These are phyloP conservation scores for Mythimna loreyi DNA, from an alignment of 2,888 invertebrate genomes.

Conservation along the genomic window DNA sequence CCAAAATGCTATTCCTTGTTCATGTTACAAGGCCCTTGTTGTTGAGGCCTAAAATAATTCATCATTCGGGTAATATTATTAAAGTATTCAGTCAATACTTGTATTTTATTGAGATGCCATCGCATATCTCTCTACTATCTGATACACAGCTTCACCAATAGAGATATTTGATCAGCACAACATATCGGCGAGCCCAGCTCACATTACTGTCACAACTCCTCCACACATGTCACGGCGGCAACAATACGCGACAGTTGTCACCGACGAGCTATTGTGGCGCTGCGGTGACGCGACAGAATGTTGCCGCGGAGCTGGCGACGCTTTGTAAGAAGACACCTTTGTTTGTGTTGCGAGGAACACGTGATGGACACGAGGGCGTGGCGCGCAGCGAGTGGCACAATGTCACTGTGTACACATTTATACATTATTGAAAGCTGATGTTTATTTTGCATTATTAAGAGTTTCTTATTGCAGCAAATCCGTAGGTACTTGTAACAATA, in stretches of 20 bases:
- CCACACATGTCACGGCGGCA: constrained; percentile 11
- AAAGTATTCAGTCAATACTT: not conserved
- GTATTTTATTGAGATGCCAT: not conserved
- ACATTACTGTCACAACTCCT: constrained; percentile 30
- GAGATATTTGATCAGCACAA: not conserved
- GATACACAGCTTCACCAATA: not conserved
- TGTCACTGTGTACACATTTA: constrained; percentile 3
- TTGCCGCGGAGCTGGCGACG: not conserved
- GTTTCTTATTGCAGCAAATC: not conserved
- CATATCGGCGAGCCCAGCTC: constrained; percentile 14
- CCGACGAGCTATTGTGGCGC: constrained; percentile 1
- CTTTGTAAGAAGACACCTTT: constrained; percentile 65
- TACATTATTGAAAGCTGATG: not conserved
- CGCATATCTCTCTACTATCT: not conserved
- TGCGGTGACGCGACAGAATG: constrained; percentile 5
- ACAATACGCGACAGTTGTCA: constrained; percentile 38
- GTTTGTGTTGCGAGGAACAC: constrained; percentile 48
- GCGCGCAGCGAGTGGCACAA: not conserved
- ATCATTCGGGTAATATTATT: not conserved
- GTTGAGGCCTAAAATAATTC: not conserved
- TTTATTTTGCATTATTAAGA: not conserved
- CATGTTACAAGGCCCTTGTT: not conserved
- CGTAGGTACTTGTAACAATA: no score
- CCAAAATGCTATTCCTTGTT: not conserved
- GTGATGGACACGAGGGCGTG: constrained; percentile 37